Percentiles rank a stretch among this genome's conserved stretches.
Conservation (phyloP, 2,797 vertebrate genomes). For the Galagoides demidoff region DNA sequence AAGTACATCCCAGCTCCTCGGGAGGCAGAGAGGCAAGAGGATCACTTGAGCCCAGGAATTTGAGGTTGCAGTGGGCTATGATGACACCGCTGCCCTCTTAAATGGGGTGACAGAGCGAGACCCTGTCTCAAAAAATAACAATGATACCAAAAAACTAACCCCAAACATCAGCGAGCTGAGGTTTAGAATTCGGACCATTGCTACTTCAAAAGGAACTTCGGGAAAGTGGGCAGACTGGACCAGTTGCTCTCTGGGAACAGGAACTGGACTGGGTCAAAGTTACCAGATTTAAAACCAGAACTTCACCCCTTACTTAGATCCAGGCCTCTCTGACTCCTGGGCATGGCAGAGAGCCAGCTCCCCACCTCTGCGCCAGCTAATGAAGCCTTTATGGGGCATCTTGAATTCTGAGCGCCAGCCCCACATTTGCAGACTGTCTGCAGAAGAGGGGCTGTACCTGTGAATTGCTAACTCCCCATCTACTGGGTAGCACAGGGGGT, state of each 20-base stretch:
- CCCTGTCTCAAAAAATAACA: neutral
- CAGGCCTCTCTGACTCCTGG: constrained; percentile 37
- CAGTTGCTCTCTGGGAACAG: neutral
- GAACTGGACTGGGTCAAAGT: neutral
- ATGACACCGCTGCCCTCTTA: no score
- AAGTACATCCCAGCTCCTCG: no score
- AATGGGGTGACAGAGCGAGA: no score
- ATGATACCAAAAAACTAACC: neutral
- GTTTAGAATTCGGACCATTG: neutral
- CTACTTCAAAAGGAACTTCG: neutral
- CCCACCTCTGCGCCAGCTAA: constrained; percentile 73
- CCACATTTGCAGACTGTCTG: constrained; percentile 48
- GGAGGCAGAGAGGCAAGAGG: no score
- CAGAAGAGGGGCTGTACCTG: constrained; percentile 1
- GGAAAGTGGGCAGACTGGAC: neutral
- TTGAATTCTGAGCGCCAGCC: constrained; percentile 6
- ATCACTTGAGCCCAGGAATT: no score
- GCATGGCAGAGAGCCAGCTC: constrained; percentile 77
- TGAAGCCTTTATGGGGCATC: constrained; percentile 69
- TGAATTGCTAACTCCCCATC: neutral
- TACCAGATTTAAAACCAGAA: constrained; percentile 76
- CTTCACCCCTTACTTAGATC: constrained; percentile 64
- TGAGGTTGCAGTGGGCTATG: no score
- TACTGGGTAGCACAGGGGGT: neutral
- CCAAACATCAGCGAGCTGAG: neutral